Evolutionary conservation across 2,888 invertebrate species (phyloP), one percentile per base, ranked within the genome.

Genomic region (Baccha elongata): DNA sequence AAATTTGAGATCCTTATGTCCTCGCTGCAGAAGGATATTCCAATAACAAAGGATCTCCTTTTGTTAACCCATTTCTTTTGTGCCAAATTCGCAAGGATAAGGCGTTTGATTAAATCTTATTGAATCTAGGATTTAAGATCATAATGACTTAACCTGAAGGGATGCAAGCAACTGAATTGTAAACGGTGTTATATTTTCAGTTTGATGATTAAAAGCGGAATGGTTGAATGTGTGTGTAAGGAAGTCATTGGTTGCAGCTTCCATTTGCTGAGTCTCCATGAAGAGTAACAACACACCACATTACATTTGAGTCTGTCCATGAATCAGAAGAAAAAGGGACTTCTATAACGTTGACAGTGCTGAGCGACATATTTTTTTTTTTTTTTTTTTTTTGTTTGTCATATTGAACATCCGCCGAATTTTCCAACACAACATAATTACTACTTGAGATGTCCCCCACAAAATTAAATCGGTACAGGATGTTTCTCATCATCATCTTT

Each of bases 11-110:
- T 65, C 65, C 58, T 75, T 75, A 64, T 26, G 55, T 64, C 52
- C 11, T 46, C 3, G 15, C 32, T 11, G 62, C 62, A 44, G 72
- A 52, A 32, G 67, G 72, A 78, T 76, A 76, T 67, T 72, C 29
- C 48, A 71, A 52, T 29, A 46, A 71, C 19, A 75, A 75, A 76
- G 17, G 48, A 71, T 76, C 76, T 55, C 37, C 81, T 35, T 81
- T 81, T 81, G 81, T 81, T 83, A 83, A 83, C 81, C 81, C 81
- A 81, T 81, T 81, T 81, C 81, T 37, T 68, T 81, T 81, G 76
- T 75, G 64, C n/a, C 10, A 3, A 60, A 60, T 52, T 75, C 37
- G 81, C 81, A 52, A 81, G 76, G 76, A 76, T 80, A 75, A 60
- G 76, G 53, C 72, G 81, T 78, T 83, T 83, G 81, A 83, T 76